phyloP scores from a whole-genome alignment of 2,888 invertebrate species.

The Mythimna impura region DNA sequence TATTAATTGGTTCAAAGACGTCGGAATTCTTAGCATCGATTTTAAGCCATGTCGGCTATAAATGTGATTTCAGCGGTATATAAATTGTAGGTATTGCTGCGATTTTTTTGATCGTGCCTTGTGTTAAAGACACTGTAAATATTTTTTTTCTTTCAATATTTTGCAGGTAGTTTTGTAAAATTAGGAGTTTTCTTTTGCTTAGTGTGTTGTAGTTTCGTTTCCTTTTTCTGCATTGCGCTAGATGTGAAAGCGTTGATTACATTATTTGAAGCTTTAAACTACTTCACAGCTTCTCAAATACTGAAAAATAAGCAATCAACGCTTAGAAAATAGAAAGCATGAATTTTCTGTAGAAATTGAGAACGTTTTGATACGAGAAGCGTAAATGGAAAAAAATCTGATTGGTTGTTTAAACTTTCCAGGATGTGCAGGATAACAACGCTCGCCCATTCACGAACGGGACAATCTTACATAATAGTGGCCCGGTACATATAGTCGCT shows the following conservation, averaged over 20 bases:
- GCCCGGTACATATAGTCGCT: slow-evolving; percentile 84
- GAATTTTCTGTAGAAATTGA: slow-evolving; percentile 31
- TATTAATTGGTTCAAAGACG: too few species aligned
- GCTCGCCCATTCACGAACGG: slow-evolving; percentile 87
- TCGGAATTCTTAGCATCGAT: too few species aligned
- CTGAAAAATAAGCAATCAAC: slow-evolving; percentile 25
- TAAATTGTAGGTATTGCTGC: slow-evolving; percentile 4
- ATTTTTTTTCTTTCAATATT: background rate
- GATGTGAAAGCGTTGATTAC: slow-evolving; percentile 34
- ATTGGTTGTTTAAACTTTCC: slow-evolving; percentile 41
- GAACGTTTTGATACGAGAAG: background rate
- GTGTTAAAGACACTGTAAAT: slow-evolving; percentile 5
- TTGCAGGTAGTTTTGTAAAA: slow-evolving; percentile 12
- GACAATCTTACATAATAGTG: slow-evolving; percentile 80
- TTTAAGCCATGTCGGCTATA: background rate
- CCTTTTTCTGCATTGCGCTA: slow-evolving; percentile 16
- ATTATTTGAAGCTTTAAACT: slow-evolving; percentile 6
- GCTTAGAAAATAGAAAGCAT: slow-evolving; percentile 46
- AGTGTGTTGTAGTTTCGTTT: slow-evolving; percentile 38
- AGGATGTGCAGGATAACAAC: slow-evolving; percentile 85
- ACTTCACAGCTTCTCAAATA: slow-evolving; percentile 13
- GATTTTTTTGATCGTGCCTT: slow-evolving; percentile 6
- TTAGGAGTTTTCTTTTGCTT: background rate
- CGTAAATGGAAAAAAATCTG: background rate
- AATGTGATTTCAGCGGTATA: slow-evolving; percentile 45